Percentiles rank a stretch among this genome's conserved stretches.
Evolutionary conservation across 1,140 invertebrate genomes (phyloP).

Genomic region (Aphaenogaster floridana): DNA sequence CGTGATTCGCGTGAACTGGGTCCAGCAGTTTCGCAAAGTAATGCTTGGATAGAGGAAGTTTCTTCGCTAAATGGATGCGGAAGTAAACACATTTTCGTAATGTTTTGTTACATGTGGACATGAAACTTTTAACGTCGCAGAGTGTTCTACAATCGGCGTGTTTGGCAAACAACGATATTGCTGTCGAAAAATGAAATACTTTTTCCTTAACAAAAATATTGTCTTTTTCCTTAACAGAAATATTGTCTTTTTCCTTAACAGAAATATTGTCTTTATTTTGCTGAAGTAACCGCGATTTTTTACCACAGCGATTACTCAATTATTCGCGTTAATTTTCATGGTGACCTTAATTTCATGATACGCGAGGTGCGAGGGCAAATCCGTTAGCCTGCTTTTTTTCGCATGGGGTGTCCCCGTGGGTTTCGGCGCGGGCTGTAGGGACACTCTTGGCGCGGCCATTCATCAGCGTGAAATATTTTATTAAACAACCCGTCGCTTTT

Average conservation of each 20-base stretch:
- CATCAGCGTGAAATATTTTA: slow-evolving; percentile 71
- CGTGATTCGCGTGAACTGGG: background rate
- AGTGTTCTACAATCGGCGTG: background rate
- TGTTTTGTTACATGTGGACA: background rate
- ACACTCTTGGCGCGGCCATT: slow-evolving; percentile 53
- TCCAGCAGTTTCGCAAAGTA: background rate
- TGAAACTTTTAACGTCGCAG: slow-evolving; percentile 9
- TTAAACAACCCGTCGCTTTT: slow-evolving; percentile 68
- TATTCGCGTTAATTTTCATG: slow-evolving; percentile 15
- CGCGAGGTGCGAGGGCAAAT: slow-evolving; percentile 6
- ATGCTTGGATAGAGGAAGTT: background rate
- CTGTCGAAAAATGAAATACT: background rate
- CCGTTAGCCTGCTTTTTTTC: slow-evolving; percentile 20
- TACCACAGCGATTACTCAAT: slow-evolving; percentile 19
- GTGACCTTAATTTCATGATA: slow-evolving; percentile 42
- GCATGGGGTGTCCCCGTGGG: background rate
- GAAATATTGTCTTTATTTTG: background rate
- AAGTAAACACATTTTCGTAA: slow-evolving; percentile 6
- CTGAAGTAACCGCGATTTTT: background rate
- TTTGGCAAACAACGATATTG: background rate
- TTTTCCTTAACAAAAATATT: background rate
- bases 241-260: background rate
- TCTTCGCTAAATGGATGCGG: background rate
- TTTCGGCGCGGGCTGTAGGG: slow-evolving; percentile 16
- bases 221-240: background rate